Evolutionary conservation across 2,888 invertebrate species (phyloP).

Genomic region (Idaea dimidiata): DNA sequence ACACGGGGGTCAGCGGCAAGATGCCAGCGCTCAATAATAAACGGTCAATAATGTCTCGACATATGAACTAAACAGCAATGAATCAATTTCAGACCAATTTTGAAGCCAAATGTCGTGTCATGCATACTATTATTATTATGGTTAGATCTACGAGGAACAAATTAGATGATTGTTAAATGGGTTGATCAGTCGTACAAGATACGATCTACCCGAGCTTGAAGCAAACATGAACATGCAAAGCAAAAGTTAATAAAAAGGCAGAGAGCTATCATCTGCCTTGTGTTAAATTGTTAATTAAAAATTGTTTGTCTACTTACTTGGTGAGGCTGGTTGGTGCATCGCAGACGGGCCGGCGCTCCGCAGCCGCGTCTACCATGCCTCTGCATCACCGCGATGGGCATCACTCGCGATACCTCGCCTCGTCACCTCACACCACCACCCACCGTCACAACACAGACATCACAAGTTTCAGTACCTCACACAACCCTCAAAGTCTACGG

Average conservation of each 20-base stretch:
- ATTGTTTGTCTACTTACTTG: slow-evolving; percentile 55
- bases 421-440: slow-evolving; percentile 54
- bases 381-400: slow-evolving; percentile 77
- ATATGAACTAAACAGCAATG: slow-evolving; percentile 63
- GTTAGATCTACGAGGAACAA: no score
- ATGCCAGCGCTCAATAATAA: slow-evolving; percentile 64
- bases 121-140: slow-evolving; percentile 25
- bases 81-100: slow-evolving; percentile 59
- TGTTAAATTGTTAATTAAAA: no score
- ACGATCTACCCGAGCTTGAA: background rate
- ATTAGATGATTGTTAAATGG: background rate
- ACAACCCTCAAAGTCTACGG: slow-evolving; percentile 45
- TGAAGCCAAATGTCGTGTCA: slow-evolving; percentile 41
- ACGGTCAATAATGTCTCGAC: slow-evolving; percentile 50
- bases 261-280: background rate
- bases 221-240: background rate
- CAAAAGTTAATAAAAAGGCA: background rate
- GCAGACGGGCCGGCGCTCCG: slow-evolving; percentile 73
- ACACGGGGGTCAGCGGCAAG: slow-evolving; percentile 60
- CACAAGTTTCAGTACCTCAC: slow-evolving; percentile 37
- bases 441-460: slow-evolving; percentile 56
- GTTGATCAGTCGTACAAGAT: background rate
- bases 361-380: slow-evolving; percentile 80
- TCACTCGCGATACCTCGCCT: slow-evolving; percentile 62
- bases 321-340: slow-evolving; percentile 66